Evolutionary conservation across 1,140 invertebrate genomes (phyloP).

Genomic region (Hyles vespertilio): DNA sequence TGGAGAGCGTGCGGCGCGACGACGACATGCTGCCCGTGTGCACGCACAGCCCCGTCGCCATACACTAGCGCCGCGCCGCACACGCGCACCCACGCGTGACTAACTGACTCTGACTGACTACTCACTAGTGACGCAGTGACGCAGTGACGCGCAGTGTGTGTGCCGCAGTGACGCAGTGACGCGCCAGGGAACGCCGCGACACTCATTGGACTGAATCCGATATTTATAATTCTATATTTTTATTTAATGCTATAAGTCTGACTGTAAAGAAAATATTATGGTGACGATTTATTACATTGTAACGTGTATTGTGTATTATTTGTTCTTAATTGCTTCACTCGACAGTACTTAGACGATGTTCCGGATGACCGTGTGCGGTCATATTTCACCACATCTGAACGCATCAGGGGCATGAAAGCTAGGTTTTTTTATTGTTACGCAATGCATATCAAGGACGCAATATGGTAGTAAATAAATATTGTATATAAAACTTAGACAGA

Average conservation of each 20-base stretch:
- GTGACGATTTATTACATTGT: constrained; percentile 54
- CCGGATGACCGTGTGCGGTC: constrained; percentile 26
- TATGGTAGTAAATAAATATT: constrained; percentile 76
- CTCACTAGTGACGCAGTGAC: neutral
- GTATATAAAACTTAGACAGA: constrained; percentile 50
- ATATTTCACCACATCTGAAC: constrained; percentile 40
- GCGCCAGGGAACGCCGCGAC: neutral
- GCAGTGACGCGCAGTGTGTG: constrained; percentile 1
- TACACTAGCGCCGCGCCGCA: constrained; percentile 45
- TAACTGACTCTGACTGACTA: neutral
- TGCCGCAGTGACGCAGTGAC: neutral
- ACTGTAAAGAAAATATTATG: constrained; percentile 59
- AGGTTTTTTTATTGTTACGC: constrained; percentile 76
- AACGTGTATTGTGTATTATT: constrained; percentile 60
- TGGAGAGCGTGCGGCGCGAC: constrained; percentile 53
- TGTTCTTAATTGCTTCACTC: constrained; percentile 62
- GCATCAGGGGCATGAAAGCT: constrained; percentile 67
- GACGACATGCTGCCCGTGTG: constrained; percentile 58
- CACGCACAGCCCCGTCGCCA: constrained; percentile 64
- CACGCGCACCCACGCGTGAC: constrained; percentile 6
- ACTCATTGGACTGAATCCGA: constrained; percentile 44
- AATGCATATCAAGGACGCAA: constrained; percentile 75
- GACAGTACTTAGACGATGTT: constrained; percentile 61
- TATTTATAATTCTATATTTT: constrained; percentile 73
- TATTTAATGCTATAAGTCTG: constrained; percentile 74